phyloP scores from a whole-genome alignment of 2,888 invertebrate genomes.

The Melanotus villosus region DNA sequence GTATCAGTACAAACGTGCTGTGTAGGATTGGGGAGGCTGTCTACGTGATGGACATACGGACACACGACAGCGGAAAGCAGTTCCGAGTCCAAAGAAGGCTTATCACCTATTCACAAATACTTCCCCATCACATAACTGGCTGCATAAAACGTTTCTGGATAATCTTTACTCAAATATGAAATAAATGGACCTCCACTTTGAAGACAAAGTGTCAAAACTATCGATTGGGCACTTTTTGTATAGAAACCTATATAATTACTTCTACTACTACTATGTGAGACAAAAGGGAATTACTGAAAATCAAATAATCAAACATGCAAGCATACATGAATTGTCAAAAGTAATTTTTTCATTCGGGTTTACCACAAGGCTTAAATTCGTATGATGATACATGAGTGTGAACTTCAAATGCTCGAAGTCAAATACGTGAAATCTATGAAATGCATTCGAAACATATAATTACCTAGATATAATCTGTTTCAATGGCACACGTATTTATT shows the following conservation, averaged over 20 bases:
- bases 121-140: constrained; percentile 57
- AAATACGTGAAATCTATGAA: no score
- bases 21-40: constrained; percentile 54
- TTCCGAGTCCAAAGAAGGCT: constrained; percentile 59
- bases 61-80: constrained; percentile 60
- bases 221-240: no score
- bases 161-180: constrained; percentile 37
- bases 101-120: constrained; percentile 58
- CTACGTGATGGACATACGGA: constrained; percentile 67
- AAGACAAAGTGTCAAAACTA: no score
- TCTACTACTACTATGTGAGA: no score
- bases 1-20: constrained; percentile 60
- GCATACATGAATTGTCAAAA: no score
- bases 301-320: no score
- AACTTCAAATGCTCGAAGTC: no score
- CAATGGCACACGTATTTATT: background rate
- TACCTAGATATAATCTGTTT: background rate
- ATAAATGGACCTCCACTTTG: constrained; percentile 19
- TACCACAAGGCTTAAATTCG: no score
- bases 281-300: no score
- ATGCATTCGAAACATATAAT: background rate
- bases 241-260: no score
- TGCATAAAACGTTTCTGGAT: constrained; percentile 48
- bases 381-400: no score
- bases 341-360: no score